These are phyloP conservation scores for Leptinotarsa haldemani DNA, from an alignment of 2,888 invertebrate species.

Conservation along the genomic window DNA sequence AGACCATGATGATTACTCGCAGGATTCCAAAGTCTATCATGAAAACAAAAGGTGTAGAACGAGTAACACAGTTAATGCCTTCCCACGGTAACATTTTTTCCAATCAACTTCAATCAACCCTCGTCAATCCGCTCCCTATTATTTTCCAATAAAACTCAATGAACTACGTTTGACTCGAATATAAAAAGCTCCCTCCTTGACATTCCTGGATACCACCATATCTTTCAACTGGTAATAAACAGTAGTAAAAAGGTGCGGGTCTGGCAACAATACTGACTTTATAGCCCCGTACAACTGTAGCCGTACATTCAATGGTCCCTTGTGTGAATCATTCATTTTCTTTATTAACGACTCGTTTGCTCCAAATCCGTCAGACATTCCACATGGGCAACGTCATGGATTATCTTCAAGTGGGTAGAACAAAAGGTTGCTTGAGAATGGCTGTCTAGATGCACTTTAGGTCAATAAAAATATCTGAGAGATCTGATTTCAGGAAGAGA, in stretches of 20 bases:
- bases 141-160: constrained; percentile 9
- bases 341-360: constrained; percentile 4
- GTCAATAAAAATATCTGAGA: background rate
- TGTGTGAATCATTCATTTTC: constrained; percentile 17
- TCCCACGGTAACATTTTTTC: background rate
- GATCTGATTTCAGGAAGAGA: background rate
- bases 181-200: background rate
- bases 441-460: background rate
- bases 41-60: background rate
- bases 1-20: too few relatives aligned
- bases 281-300: background rate
- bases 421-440: background rate
- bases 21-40: too few relatives aligned
- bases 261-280: background rate
- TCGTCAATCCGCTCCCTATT: constrained; percentile 6
- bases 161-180: background rate
- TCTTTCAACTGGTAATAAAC: background rate
- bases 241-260: constrained; percentile 5
- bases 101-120: background rate
- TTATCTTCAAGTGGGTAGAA: constrained; percentile 6
- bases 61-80: too few relatives aligned
- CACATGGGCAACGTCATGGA: constrained; percentile 11
- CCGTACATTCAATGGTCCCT: constrained; percentile 5
- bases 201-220: background rate
- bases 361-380: background rate